Evolutionary conservation across 2,888 invertebrate species (phyloP), one percentile per base, ranked within the genome.

Genomic region (Eilema caniola): DNA sequence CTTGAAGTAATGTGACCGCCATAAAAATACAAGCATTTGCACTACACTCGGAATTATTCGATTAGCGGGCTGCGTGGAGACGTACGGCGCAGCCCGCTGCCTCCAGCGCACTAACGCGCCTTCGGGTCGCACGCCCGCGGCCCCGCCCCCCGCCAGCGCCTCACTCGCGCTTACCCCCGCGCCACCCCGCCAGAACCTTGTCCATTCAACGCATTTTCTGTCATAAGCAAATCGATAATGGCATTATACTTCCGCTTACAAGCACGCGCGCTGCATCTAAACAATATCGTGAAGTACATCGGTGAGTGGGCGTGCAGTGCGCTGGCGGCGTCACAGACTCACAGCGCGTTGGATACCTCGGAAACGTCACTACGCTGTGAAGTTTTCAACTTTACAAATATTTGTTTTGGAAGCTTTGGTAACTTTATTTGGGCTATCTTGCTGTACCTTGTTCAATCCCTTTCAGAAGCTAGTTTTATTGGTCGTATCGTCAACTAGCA

Each of bases 1-100:
- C 96, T 96, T 96, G 96, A 96, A 96, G 96, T 96, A 96, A 96
- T 96, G 96, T 96, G 96, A 97, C 96, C 97, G 97, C 97, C 97
- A 97, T 97, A 97, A 96, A 96, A 96, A 96, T 96, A 96, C 96
- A 96, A 96, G 96, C 97, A 97, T 97, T 96, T 96, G 96, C 96
- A 95, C 95, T 90, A 88, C 90, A 93, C 93, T 92, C 93, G 92
- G 84, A 90, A 91, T 89, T 75, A 86, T 86, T 83, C 88, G 91
- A 88, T 88, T 90, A 90, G 94, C 95, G 94, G 94, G 94, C 95
- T 93, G 95, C 94, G 93, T 88, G 83, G 81, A 88, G 78, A 90
- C 89, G 87, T 89, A 88, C 90, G 88, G 86, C 90, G 90, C 90
- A 90, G 90, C 92, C 91, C 91, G 90, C 91, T 88, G 88, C 91